Base-by-base conservation (phyloP, 2,797 vertebrate genomes). In the Poliocrania exsul region DNA sequence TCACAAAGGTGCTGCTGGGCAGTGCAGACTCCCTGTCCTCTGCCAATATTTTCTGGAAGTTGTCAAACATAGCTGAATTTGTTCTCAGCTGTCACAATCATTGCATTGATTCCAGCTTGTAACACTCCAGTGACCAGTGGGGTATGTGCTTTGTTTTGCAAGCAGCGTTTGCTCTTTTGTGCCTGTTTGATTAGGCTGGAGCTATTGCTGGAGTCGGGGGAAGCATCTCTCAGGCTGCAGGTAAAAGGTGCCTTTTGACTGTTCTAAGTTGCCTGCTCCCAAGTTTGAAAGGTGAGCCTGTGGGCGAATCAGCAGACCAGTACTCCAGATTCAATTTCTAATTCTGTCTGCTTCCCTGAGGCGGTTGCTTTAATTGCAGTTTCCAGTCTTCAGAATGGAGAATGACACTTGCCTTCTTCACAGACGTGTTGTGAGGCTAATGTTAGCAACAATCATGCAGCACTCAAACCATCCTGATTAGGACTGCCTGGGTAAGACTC, bases 21-120 rank as follows among this genome's bases (percentile, higher is more conserved):
- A 93, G 89, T 93, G 92, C 95, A 86, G 95, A 49, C 82, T 96
- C 89, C 93, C 91, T 49, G 91, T 94, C 96, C 92, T 90, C 85
- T 96, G 93, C 95, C 92, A 96, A 94, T 95, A 94, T 97, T 97
- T 97, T 96, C 92, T 96, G 95, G 91, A 97, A 96, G 95, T 96
- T 96, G 93, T 97, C 96, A 97, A 96, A 97, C 95, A 96, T 92
- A 96, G 95, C 93, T 79, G 95, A 96, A 92, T 97, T 96, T 96
- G 92, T 97, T 97, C 93, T 96, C 95, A 91, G 92, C 95, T 97
- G 95, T 96, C 95, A 96, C 91, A 91, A 88, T 66, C 91, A 47
- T 86, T 2, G 15, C 93, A 73, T 53, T 62, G 93, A 93, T 95
- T 97, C 95, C 95, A 96, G 95, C 96, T 96, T 95, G 92, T 60